Evolutionary conservation across 1,140 invertebrate genomes (phyloP), one percentile per base, ranked within the genome.

Genomic region (Monomorium pharaonis): DNA sequence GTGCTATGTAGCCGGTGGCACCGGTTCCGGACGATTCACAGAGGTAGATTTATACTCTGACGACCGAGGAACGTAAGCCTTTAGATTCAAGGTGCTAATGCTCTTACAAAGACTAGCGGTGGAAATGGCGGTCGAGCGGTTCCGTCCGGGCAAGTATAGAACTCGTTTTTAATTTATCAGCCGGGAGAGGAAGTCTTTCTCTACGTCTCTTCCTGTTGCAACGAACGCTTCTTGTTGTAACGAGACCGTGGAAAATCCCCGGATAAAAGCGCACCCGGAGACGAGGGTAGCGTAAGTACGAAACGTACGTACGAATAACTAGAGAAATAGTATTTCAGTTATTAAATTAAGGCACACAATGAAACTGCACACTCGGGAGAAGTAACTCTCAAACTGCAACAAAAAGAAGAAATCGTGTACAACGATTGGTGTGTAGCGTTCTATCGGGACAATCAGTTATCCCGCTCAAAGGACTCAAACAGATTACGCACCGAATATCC

Each of bases 301-400:
- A 60, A n/a, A 75, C 37, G 60, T 62, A 75, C 60, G 21, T 49
- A 75, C 80, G 81, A 76, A 62, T 87, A 69, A 84, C 84, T 63
- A 65, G 72, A 84, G 47, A 70, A 72, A 83, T 72, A 74, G 51
- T 83, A 83, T 72, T 83, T 83, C 30, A 83, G 67, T 83, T 83
- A 83, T 83, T 83, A 83, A 83, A 70, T 83, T 83, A 83, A 74
- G 49, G 42, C 51, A 74, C 78, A 74, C 78, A 83, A 83, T 83
- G 62, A 80, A 74, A 83, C 67, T 83, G 51, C 24, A 47, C 78
- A 54, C 67, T 83, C 51, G 67, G 24, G 24, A 72, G 77, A 89
- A 88, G 90, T 92, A 80, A 90, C 83, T 88, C 84, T 88, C 74
- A 24, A 86, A 74, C 21, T 58, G 24, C 37, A 18, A 58, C 27